phyloP scores from a whole-genome alignment of 2,113 vertebrate genomes.

The Malurus elegans region DNA sequence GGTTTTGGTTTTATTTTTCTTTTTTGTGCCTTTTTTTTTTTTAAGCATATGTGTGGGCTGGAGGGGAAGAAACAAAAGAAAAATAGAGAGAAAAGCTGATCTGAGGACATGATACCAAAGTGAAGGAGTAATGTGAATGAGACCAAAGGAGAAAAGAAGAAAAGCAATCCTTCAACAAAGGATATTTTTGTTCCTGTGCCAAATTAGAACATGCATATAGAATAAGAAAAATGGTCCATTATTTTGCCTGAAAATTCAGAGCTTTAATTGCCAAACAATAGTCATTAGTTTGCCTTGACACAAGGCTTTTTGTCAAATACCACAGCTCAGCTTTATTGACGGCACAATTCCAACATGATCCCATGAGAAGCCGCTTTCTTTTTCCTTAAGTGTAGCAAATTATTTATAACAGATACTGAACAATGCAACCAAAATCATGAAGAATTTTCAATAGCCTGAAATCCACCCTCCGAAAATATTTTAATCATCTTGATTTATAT shows the following conservation, averaged over 20 bases:
- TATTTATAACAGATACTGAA: neutral
- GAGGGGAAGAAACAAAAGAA: neutral
- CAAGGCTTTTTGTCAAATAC: constrained; percentile 33
- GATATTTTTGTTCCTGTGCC: neutral
- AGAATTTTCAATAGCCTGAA: neutral
- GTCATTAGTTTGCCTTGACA: constrained; percentile 23
- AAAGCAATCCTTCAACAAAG: neutral
- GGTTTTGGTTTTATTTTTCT: neutral
- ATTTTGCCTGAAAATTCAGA: constrained; percentile 15
- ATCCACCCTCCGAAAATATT: neutral
- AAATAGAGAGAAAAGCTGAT: neutral
- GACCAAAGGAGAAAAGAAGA: neutral
- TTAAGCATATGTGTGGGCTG: neutral
- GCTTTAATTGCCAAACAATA: constrained; percentile 43
- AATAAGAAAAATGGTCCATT: neutral
- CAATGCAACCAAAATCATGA: neutral
- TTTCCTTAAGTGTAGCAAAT: neutral
- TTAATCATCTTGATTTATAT: neutral
- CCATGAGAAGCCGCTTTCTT: neutral
- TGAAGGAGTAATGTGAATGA: neutral
- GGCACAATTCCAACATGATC: neutral
- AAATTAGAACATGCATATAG: neutral
- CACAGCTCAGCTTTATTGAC: neutral
- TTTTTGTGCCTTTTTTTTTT: neutral
- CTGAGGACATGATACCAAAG: neutral